Base-by-base conservation (phyloP, 2,797 vertebrate species). In the Gastrophryne carolinensis region DNA sequence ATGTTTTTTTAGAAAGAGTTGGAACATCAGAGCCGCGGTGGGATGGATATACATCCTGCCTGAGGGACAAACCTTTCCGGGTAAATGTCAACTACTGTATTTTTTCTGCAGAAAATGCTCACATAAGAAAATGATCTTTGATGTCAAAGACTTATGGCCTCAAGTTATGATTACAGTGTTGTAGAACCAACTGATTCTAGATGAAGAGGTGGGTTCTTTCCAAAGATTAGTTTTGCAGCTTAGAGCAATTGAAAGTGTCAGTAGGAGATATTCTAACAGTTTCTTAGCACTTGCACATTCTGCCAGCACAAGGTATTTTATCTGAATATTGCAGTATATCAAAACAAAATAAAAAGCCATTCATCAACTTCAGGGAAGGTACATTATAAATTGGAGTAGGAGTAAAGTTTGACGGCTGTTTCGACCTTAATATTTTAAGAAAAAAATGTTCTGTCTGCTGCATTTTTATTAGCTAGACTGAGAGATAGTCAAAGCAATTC, bases 341-440 rank as follows among this genome's bases (percentile, higher is more conserved):
- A 73, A 34, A 21, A 64, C 7, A 41, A 64, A 72, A 39, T 62
- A 52, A 72, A 56, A 41, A 41, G 13, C 15, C 26, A 64, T 37
- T 50, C 52, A 47, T 73, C 37, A 56, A 57, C 6, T 24, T 65
- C 34, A 65, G 72, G 5, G 21, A 47, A 56, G 37, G 13, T 57
- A 47, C 35, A 49, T 73, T 65, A 44, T 17, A 44, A 30, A 65
- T 57, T 30, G 37, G 34, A 64, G 10, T 19, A 37, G 34, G 29
- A 37, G 47, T 57, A 32, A 21, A 17, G 35, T 19, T 57, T 66
- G 52, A 27, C 49, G 21, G 26, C 65, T 26, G 72, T 13, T 11
- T 37, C 26, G 35, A 12, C 30, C 13, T 66, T 56, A 60, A 72
- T 72, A 73, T 56, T 65, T 52, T 57, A 65, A 32, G 44, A 50